Conservation (phyloP, 1,140 invertebrate species). For the Sitodiplosis mosellana region DNA sequence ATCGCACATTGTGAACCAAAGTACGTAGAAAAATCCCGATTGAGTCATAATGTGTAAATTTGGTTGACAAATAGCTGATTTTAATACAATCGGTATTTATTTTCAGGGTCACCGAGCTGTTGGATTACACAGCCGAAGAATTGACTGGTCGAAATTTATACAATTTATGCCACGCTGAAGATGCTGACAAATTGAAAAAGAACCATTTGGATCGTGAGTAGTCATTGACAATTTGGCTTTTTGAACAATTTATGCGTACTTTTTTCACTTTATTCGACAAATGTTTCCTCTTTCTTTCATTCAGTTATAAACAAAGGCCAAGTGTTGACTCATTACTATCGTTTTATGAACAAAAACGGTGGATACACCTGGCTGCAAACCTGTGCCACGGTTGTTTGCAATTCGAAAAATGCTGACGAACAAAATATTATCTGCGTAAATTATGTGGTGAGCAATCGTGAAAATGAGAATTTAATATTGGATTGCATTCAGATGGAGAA, state of each 20-base stretch:
- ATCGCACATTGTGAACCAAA: slow-evolving; percentile 93
- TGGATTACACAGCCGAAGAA: slow-evolving; percentile 87
- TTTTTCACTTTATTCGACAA: too few relatives aligned
- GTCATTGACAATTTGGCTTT: neutral
- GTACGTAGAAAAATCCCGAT: slow-evolving; percentile 31
- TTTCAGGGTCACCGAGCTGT: slow-evolving; percentile 70
- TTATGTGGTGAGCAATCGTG: slow-evolving; percentile 67
- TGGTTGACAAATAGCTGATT: too few relatives aligned
- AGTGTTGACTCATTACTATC: slow-evolving; percentile 87
- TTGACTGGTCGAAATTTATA: slow-evolving; percentile 86
- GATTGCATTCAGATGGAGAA: slow-evolving; percentile 82
- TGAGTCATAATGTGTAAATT: neutral
- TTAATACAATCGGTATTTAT: neutral
- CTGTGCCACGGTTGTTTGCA: slow-evolving; percentile 90
- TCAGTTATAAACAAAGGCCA: slow-evolving; percentile 92
- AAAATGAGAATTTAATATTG: slow-evolving; percentile 79
- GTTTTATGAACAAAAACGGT: slow-evolving; percentile 87
- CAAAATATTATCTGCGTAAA: slow-evolving; percentile 93
- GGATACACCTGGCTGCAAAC: slow-evolving; percentile 94
- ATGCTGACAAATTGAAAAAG: slow-evolving; percentile 81
- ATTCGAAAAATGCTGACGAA: slow-evolving; percentile 84
- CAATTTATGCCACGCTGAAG: slow-evolving; percentile 84
- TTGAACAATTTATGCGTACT: neutral
- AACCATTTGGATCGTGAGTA: slow-evolving; percentile 85
- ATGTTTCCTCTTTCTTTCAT: slow-evolving; percentile 23